Evolutionary conservation across 2,888 invertebrate species (phyloP), one percentile per base, ranked within the genome.

Genomic region (Amaurobius ferox): DNA sequence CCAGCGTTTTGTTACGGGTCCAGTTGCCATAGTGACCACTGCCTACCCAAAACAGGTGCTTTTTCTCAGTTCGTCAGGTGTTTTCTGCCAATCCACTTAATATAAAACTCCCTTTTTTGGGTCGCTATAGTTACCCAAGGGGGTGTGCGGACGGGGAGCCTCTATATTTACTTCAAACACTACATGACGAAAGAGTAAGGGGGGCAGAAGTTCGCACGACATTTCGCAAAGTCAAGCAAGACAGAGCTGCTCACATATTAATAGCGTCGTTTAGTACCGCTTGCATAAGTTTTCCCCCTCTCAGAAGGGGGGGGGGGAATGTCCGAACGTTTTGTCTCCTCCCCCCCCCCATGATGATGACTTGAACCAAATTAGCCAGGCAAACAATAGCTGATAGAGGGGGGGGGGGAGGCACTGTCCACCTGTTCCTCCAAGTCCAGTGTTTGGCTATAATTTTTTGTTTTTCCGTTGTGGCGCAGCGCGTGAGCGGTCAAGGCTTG

Each of bases 241-340:
- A 67, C 70, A 76, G 68, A 61, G 44, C 79, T 86, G 85, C 85
- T 86, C 85, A 86, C 85, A 79, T 86, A 86, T 86, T 86, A 86
- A 86, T 86, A 79, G 79, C 78, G 44, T 86, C 85, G 85, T 86
- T 86, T 86, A 86, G 85, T 79, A 86, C 61, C 62, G 76, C 83
- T 86, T 86, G 85, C 79, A 78, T 86, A 86, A 86, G 77, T 62
- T 81, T 29, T 16, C 39, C 11, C 9, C 35, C 23, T 23, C 32
- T 68, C 7, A 16, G 32, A 19, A 16, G 79, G 68, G 73, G 30
- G 30, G 39, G 73, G 23, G n/a, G 32, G 48, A 71, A 76, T 77
- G 77, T n/a, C n/a, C n/a, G n/a, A n/a, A n/a, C n/a, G n/a, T n/a
- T n/a, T n/a, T n/a, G n/a, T 85, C 78, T 85, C 78, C 77, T 85